These are phyloP conservation scores for Chaetodon trifasciatus DNA, from an alignment of 2,797 vertebrate genomes.

Conservation along the genomic window DNA sequence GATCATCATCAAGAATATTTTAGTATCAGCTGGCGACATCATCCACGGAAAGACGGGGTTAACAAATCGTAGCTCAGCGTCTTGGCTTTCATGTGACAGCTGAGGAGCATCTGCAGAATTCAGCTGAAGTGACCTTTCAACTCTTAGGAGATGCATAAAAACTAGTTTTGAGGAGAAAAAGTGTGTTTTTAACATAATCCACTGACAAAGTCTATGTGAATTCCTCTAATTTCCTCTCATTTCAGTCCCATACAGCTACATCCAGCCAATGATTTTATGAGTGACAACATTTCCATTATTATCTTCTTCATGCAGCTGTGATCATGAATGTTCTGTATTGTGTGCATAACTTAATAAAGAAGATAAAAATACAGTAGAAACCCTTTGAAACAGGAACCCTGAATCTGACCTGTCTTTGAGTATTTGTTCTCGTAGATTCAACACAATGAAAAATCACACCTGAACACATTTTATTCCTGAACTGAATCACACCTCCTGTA, in stretches of 20 bases:
- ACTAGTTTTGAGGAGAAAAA: neutral
- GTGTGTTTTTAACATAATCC: too few relatives aligned
- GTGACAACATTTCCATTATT: too few relatives aligned
- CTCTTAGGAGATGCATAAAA: neutral
- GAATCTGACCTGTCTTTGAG: conserved; percentile 10
- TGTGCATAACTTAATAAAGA: neutral
- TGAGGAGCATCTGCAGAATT: too few relatives aligned
- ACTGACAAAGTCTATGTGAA: too few relatives aligned
- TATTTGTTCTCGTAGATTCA: neutral
- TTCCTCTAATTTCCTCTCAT: too few relatives aligned
- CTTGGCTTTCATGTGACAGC: too few relatives aligned
- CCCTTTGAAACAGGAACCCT: neutral
- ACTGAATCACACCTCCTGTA: neutral
- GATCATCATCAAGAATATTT: too few relatives aligned
- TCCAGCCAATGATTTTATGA: too few relatives aligned
- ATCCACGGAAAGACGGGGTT: too few relatives aligned
- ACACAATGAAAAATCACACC: conserved; percentile 10
- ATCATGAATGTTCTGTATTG: neutral
- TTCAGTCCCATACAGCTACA: too few relatives aligned
- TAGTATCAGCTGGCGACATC: too few relatives aligned
- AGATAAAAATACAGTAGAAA: neutral
- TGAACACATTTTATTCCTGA: conserved; percentile 26
- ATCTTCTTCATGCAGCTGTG: neutral
- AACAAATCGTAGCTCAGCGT: too few relatives aligned
- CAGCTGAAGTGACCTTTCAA: neutral